Evolutionary conservation across 2,888 invertebrate genomes (phyloP).

Genomic region (Lasioglossum lativentre): DNA sequence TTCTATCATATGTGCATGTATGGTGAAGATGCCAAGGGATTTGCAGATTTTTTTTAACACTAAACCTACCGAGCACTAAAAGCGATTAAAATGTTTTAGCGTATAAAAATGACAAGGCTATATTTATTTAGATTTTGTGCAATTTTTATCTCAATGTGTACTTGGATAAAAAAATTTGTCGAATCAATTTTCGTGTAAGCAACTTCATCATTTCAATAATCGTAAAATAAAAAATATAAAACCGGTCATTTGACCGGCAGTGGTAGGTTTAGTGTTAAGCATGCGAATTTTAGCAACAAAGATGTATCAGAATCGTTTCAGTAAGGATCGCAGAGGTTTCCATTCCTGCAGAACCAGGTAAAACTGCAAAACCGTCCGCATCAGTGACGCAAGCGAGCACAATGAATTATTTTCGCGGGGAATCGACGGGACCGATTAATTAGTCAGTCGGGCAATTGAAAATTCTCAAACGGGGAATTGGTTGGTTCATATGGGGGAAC

Average conservation of each 20-base stretch:
- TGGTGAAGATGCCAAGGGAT: not conserved
- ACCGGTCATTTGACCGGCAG: no score
- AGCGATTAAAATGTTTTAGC: no score
- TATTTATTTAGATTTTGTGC: no score
- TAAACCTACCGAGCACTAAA: no score
- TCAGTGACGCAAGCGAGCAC: not conserved
- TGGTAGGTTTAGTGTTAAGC: no score
- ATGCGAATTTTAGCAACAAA: not conserved
- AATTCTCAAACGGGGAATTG: slow-evolving; percentile 3
- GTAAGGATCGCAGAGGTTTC: not conserved
- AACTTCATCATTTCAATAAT: no score
- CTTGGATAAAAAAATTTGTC: no score
- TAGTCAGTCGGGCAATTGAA: not conserved
- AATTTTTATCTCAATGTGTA: no score
- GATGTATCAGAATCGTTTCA: not conserved
- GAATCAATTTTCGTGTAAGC: no score
- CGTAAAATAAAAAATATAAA: no score
- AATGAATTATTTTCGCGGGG: not conserved
- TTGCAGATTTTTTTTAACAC: not conserved
- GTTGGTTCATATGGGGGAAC: not conserved
- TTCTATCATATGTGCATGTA: no score
- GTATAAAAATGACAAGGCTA: no score
- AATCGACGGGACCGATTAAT: not conserved
- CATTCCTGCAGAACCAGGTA: not conserved
- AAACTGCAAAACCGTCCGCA: not conserved